These are phyloP conservation scores for Microctenopoma stevenorrisi DNA, from an alignment of 2,797 vertebrate genomes.

Conservation along the genomic window DNA sequence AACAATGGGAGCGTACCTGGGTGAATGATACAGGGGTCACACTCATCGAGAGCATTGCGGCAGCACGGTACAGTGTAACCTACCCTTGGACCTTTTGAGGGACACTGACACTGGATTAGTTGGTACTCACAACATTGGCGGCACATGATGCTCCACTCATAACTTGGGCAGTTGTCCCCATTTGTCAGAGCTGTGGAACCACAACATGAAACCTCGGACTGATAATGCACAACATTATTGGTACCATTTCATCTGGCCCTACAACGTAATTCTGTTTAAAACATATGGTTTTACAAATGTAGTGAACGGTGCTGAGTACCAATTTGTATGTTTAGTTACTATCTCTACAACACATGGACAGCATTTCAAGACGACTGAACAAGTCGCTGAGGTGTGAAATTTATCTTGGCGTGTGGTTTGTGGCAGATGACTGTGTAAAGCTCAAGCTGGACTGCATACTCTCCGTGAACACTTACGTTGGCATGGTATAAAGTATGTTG, in stretches of 20 bases:
- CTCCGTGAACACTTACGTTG: background rate
- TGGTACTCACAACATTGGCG: conserved; percentile 92
- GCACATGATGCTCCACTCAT: conserved; percentile 92
- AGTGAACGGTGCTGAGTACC: background rate
- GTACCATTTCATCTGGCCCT: background rate
- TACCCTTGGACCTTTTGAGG: conserved; percentile 85
- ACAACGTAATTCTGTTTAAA: background rate
- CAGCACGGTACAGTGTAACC: conserved; percentile 95
- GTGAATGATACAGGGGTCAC: conserved; percentile 93
- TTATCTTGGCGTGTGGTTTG: background rate
- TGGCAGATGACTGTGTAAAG: background rate
- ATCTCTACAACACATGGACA: background rate
- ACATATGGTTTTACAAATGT: background rate
- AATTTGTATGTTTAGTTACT: background rate
- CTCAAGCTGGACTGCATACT: background rate
- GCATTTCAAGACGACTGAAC: conserved; percentile 1
- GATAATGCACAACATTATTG: background rate
- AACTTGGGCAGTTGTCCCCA: conserved; percentile 88
- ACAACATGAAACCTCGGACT: conserved; percentile 46
- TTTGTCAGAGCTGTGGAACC: conserved; percentile 82
- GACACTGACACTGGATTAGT: conserved; percentile 89
- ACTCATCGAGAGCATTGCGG: conserved; percentile 90
- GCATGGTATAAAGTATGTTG: background rate
- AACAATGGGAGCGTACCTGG: conserved; percentile 81
- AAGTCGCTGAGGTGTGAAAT: conserved; percentile 20